A percentile compares a stretch with the other conserved stretches of the same genome.
Conservation (phyloP, 2,888 invertebrate species). For the Torymus tubicola region DNA sequence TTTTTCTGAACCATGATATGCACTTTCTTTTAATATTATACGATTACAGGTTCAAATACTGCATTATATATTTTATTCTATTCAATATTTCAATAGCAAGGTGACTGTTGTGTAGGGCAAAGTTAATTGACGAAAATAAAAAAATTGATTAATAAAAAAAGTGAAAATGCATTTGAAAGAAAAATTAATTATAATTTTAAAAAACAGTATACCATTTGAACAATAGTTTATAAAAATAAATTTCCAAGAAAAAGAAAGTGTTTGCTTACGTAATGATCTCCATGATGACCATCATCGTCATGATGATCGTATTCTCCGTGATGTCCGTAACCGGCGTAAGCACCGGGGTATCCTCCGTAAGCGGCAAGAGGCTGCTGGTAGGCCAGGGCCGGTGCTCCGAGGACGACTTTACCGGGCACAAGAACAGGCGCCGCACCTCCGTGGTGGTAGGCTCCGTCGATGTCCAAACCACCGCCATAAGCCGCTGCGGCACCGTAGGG, state of each 20-base stretch:
- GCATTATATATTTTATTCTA: too few relatives aligned
- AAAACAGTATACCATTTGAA: not conserved
- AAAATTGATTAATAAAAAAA: too few relatives aligned
- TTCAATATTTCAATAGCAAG: too few relatives aligned
- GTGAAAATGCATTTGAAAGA: not conserved
- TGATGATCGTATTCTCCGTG: conserved; percentile 25
- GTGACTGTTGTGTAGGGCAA: too few relatives aligned
- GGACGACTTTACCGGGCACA: conserved; percentile 34
- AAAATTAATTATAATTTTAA: not conserved
- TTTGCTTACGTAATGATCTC: conserved; percentile 65
- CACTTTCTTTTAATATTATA: too few relatives aligned
- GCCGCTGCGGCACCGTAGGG: conserved; percentile 42
- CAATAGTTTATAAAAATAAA: too few relatives aligned
- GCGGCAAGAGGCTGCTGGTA: conserved; percentile 26
- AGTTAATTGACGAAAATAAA: too few relatives aligned
- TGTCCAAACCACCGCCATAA: not conserved
- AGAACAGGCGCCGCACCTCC: not conserved
- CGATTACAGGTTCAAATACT: too few relatives aligned
- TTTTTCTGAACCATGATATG: too few relatives aligned
- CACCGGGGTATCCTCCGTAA: conserved; percentile 32
- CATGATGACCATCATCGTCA: conserved; percentile 55
- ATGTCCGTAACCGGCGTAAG: conserved; percentile 19
- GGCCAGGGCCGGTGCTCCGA: conserved; percentile 19
- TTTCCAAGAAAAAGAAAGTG: not conserved
- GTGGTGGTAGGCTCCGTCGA: conserved; percentile 39